Evolutionary conservation across 1,140 invertebrate genomes (phyloP).

Genomic region (Oreohelix idahoensis): DNA sequence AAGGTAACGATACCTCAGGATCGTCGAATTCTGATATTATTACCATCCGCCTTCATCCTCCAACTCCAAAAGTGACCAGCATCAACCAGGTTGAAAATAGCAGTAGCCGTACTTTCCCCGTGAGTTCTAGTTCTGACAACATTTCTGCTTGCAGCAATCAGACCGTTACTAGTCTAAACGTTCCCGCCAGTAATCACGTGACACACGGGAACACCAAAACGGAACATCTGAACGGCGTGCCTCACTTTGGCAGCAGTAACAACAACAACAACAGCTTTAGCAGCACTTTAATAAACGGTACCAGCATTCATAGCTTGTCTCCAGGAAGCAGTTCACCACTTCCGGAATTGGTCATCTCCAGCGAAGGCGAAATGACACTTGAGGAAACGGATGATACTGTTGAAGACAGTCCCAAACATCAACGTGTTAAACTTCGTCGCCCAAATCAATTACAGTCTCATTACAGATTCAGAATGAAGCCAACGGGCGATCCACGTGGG

Average conservation of each 20-base stretch:
- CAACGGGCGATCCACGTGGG: neutral
- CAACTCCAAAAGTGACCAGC: constrained; percentile 32
- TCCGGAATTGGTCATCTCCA: constrained; percentile 37
- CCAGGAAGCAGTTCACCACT: constrained; percentile 1
- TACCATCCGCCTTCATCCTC: constrained; percentile 59
- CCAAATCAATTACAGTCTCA: neutral
- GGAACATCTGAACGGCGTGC: neutral
- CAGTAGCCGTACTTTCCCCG: neutral
- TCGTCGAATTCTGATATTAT: constrained; percentile 48
- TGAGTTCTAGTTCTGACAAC: neutral
- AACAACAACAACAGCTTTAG: neutral
- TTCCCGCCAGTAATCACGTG: neutral
- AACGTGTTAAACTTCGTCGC: constrained; percentile 14
- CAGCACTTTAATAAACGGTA: neutral
- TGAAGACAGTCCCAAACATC: constrained; percentile 35
- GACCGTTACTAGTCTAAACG: neutral
- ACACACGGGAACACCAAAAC: neutral
- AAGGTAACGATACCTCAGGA: neutral
- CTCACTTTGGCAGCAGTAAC: neutral
- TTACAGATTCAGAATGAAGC: neutral
- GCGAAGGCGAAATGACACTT: constrained; percentile 43
- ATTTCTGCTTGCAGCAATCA: neutral
- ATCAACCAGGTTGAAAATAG: constrained; percentile 44
- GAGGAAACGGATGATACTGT: constrained; percentile 48
- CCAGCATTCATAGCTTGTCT: constrained; percentile 13